phyloP scores from a whole-genome alignment of 2,797 vertebrate genomes.

The Crocidura indochinensis region DNA sequence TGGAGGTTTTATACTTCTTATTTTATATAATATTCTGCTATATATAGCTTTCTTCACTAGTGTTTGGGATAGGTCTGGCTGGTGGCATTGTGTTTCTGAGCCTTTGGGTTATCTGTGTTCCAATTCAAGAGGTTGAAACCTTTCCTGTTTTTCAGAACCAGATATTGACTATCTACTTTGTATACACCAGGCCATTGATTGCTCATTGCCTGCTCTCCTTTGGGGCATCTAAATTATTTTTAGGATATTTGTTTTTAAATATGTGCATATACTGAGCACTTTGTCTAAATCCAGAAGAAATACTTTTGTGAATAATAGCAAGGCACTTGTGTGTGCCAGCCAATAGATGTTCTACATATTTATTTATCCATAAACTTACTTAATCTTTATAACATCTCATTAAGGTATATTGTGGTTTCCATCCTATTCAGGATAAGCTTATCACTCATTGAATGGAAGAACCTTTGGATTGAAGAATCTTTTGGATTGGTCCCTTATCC shows the following conservation, averaged over 20 bases:
- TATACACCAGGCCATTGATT: background rate
- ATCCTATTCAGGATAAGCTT: no score
- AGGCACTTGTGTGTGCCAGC: no score
- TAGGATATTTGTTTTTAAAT: no score
- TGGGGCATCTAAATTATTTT: conserved; percentile 27
- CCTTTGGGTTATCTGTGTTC: no score
- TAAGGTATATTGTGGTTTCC: background rate
- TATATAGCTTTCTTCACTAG: background rate
- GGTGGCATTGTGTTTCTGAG: background rate
- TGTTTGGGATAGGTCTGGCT: background rate
- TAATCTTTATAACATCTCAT: background rate
- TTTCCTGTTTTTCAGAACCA: no score
- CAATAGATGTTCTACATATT: background rate
- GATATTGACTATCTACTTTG: no score
- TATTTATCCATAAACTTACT: background rate
- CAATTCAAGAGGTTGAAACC: no score
- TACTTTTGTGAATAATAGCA: background rate
- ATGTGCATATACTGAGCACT: background rate
- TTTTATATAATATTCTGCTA: background rate
- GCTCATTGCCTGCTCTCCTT: background rate
- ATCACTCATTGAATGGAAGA: no score
- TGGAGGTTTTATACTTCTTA: background rate
- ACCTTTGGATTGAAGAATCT: no score
- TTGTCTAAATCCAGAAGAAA: conserved; percentile 14
- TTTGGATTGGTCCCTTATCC: no score